Evolutionary conservation across 2,113 vertebrate genomes (phyloP).

Genomic region (Coptodon bakossiorum): DNA sequence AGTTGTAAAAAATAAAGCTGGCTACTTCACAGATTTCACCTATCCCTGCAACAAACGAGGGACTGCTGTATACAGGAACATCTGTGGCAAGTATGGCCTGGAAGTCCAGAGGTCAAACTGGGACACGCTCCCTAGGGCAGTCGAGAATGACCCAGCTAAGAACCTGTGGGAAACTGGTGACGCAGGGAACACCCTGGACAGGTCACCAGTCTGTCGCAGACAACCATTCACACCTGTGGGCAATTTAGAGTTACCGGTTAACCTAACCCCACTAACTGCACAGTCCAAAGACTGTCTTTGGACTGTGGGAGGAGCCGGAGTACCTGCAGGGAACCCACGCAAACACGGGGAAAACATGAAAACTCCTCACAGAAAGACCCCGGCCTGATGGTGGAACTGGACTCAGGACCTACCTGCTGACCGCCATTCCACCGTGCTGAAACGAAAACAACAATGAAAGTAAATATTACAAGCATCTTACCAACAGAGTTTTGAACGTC

Average conservation of each 20-base stretch:
- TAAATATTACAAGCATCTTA: neutral
- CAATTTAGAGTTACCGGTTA: neutral
- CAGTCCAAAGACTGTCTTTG: neutral
- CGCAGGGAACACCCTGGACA: neutral
- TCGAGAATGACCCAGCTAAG: neutral
- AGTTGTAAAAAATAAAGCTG: neutral
- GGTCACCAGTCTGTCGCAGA: neutral
- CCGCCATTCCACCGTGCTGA: accelerated
- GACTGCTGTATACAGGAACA: neutral
- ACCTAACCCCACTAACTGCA: neutral
- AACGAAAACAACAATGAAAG: neutral
- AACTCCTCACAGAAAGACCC: neutral
- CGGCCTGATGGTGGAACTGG: neutral
- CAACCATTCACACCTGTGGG: neutral
- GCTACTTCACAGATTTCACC: neutral
- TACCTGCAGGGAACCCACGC: accelerated
- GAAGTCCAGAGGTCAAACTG: neutral
- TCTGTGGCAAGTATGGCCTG: neutral
- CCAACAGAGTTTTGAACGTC: neutral
- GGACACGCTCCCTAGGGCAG: neutral
- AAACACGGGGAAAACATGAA: neutral
- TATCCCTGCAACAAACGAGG: accelerated
- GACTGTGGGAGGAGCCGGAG: neutral
- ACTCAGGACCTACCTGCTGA: neutral
- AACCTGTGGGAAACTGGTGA: neutral